Evolutionary conservation across 2,888 invertebrate genomes (phyloP).

Genomic region (Escarpia spicata): DNA sequence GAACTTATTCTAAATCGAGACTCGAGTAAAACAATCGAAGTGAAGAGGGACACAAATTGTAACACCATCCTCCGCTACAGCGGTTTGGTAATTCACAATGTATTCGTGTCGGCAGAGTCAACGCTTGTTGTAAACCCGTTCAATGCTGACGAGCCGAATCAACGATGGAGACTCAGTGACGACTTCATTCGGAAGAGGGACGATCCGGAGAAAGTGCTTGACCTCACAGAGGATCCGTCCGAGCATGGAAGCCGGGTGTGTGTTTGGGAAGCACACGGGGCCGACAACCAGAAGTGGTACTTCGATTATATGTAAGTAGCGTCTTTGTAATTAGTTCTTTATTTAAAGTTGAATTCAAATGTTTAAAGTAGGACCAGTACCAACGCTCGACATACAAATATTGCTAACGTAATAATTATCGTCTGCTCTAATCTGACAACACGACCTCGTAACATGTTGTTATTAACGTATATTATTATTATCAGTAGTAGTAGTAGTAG

Average conservation of each 20-base stretch:
- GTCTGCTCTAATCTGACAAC: too few relatives aligned
- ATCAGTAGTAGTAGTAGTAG: too few relatives aligned
- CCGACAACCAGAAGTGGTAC: not conserved
- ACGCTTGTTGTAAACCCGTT: conserved; percentile 31
- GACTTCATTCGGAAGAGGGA: conserved; percentile 23
- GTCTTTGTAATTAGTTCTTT: not conserved
- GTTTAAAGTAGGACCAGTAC: not conserved
- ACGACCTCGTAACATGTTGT: too few relatives aligned
- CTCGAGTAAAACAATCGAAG: too few relatives aligned
- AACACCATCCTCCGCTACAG: too few relatives aligned
- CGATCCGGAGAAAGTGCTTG: conserved; percentile 28
- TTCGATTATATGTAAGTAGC: not conserved
- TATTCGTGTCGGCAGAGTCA: not conserved
- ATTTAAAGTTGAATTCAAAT: not conserved
- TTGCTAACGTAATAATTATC: too few relatives aligned
- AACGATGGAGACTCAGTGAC: conserved; percentile 31
- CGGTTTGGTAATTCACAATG: too few relatives aligned
- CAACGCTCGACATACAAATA: too few relatives aligned
- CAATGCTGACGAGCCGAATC: conserved; percentile 31
- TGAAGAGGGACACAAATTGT: too few relatives aligned
- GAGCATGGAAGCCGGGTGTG: not conserved
- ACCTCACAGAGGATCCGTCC: not conserved
- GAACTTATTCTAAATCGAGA: too few relatives aligned
- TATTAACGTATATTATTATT: too few relatives aligned
- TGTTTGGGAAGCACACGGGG: not conserved